Evolutionary conservation across 2,113 vertebrate genomes (phyloP), one percentile per base, ranked within the genome.

Genomic region (Rhinoptilus africanus): DNA sequence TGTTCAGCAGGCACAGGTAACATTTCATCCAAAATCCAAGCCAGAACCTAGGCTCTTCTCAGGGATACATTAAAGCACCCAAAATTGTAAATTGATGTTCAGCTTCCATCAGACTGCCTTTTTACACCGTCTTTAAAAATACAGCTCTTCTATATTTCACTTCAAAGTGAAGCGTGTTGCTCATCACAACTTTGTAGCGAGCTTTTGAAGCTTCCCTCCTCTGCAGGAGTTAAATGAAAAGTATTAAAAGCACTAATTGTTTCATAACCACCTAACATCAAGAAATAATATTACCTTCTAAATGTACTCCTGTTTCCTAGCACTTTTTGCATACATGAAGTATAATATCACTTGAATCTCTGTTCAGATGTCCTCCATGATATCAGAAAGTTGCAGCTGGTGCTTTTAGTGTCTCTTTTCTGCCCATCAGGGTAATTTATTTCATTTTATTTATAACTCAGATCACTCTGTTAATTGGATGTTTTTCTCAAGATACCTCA

Each of bases 341-440:
- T 37, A 14, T 10, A 63, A n/a, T 28, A 20, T 7, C 37, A 13
- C 15, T 80, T 86, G 50, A 84, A 26, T 84, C 4, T 82, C 21
- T 8, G 1, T 63, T 68, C 7, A 20, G 14, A 10, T 83, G 7
- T 83, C 35, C 7, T 68, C n/a, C 20, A 6, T 9, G 4, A 51
- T 72, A 60, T 51, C 14, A 51, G 47, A 77, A 77, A 28, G 41
- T 32, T 66, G 11, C 50, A 74, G 12, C 1, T 35, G 19, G 24
- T 74, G 5, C 1, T 85, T 84, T 83, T 18, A 69, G 15, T 41
- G 19, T 34, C 35, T 81, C 6, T 74, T 69, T 74, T 39, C 14
- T 56, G 4, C 7, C 27, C 37, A 6, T 4, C 19, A 0, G 0
- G 1, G 7, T 48, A 63, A n/a, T 35, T 34, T 48, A 27, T 37